Base-by-base conservation (phyloP, 2,797 vertebrate species). In the Poecile montanus region DNA sequence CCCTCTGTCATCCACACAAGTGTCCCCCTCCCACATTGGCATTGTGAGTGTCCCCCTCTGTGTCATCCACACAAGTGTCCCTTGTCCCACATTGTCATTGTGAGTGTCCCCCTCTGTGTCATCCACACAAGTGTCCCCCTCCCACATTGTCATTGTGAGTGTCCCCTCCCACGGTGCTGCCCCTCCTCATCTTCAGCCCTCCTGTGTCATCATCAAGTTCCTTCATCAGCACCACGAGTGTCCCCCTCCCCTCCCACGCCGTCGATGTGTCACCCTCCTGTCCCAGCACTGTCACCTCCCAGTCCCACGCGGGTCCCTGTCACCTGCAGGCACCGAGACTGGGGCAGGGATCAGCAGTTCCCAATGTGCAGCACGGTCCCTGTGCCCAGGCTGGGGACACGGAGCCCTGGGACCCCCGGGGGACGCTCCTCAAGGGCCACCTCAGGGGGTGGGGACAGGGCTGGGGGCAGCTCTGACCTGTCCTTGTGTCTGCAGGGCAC, bases 161-260 rank as follows among this genome's bases (percentile, higher is more conserved):
- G 77, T 81, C 62, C 70, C 54, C 62, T 68, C 70, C 54, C 7
- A 1, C 3, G 2, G 54, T 5, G 8, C 7, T 19, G 16, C 34
- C 47, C 40, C 32, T 32, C 22, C 34, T 75, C 77, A 32, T 34
- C 76, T 27, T 1, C 30, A 45, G 1, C n/a, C 8, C 32, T n/a
- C 22, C 44, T 12, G 53, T 38, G n/a, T 25, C 61, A 66, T 3
- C 74, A 18, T 2, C 0, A 18, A 27, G 38, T 99, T 98, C 98
- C 22, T 98, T 98, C 15, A 96, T 99, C 95, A 96, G 98, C 88
- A 99, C 99, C 66, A 98, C 98, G 98, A 99, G 98, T 98, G 72
- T 71, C 50, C 40, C 48, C 48, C 63, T n/a, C 60, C 17, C 38
- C 29, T 73, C 60, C 53, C 53, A 36, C 4, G 0, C 27, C 27